A percentile compares a stretch with the other conserved stretches of the same genome.
Evolutionary conservation across 2,113 vertebrate genomes (phyloP).

Genomic region (Procapra przewalskii): DNA sequence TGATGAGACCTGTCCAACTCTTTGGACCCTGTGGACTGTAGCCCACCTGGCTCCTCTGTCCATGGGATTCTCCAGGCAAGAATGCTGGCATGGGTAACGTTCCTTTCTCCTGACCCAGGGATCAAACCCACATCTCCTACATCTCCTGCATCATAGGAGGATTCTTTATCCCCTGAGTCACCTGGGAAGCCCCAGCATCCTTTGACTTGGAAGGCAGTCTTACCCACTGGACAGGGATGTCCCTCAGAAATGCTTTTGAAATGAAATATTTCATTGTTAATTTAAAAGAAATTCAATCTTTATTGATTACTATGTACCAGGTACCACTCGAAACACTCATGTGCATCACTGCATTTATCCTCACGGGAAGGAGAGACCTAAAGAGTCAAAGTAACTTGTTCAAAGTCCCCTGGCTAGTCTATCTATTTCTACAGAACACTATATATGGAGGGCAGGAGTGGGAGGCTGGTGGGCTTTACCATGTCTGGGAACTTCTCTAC

Average conservation of each 20-base stretch:
- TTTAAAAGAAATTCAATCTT: neutral
- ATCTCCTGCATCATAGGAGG: neutral
- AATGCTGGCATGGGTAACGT: fast-evolving
- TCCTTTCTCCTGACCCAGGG: neutral
- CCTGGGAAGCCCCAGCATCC: neutral
- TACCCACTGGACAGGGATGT: neutral
- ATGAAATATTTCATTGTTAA: neutral
- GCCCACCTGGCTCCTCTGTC: neutral
- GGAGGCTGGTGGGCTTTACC: neutral
- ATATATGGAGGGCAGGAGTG: neutral
- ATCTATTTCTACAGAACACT: neutral
- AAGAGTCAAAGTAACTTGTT: neutral
- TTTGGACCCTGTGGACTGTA: neutral
- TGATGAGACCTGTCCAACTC: neutral
- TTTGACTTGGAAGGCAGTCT: neutral
- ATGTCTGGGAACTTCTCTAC: neutral
- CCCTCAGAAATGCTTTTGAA: neutral
- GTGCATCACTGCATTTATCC: neutral
- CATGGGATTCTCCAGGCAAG: neutral
- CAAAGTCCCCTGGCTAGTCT: neutral
- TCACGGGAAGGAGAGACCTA: neutral
- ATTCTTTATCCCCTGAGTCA: neutral
- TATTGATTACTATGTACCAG: neutral
- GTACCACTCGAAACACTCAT: neutral
- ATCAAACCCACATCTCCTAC: neutral